Base-by-base conservation (phyloP, 2,797 vertebrate species). In the Gambusia yucatana region DNA sequence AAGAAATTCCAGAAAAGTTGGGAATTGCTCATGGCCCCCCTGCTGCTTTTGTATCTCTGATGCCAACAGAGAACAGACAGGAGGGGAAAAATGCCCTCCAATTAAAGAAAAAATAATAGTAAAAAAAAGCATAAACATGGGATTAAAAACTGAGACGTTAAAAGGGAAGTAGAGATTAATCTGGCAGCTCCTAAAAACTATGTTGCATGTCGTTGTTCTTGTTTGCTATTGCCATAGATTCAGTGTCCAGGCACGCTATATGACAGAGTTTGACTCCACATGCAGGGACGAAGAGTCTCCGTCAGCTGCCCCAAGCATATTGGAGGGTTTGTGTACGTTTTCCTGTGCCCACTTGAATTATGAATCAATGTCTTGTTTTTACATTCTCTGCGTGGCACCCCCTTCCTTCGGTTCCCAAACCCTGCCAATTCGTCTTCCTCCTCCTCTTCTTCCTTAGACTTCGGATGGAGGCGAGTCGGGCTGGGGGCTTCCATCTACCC, bases 401-500 rank as follows among this genome's bases (percentile, higher is more conserved):
- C 59, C 57, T 20, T 78, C 83, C 73, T 89, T 86, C 48, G 72
- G 73, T 72, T 82, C 77, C 84, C 93, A 94, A 61, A 95, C 75
- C 95, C 94, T 0, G 94, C 83, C 0, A 89, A 74, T 75, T 85
- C 93, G 86, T 93, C 88, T 93, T 92, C 83, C 94, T 91, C 83
- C 93, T 92, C 83, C 94, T 91, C 83, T 82, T 94, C 93, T 80
- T 96, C 96, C 80, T 97, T 96, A 92, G 94, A 96, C 94, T 95
- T 98, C 93, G 88, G 94, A 50, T 90, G 91, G 1, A 94, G 96
- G 89, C 89, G 94, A 92, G 87, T 93, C 95, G 13, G 93, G 78
- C 83, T 96, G 96, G 10, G 95, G 94, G 39, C 86, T 94, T 1
- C 96, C 96, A 0, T 99, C 97, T 57, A 96, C 96, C 86, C 97